phyloP scores from a whole-genome alignment of 2,888 invertebrate genomes.

The Agrilus mali region DNA sequence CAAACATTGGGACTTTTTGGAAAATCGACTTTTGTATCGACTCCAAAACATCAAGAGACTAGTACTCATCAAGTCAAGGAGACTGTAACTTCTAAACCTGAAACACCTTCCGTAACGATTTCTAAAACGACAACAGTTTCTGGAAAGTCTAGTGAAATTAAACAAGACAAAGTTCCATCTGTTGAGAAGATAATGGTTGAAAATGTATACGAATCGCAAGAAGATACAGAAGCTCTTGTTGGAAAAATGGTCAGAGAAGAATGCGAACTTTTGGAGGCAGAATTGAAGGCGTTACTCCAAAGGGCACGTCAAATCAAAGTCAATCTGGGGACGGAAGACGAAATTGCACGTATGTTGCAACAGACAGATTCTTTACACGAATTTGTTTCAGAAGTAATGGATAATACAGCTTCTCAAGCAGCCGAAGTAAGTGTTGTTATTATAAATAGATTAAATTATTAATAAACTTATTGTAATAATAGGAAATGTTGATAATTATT shows the following conservation, averaged over 20 bases:
- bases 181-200: no score
- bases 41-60: no score
- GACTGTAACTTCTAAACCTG: no score
- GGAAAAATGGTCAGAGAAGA: conserved; percentile 51
- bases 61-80: no score
- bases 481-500: not conserved
- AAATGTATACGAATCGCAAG: conserved; percentile 7
- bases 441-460: not conserved
- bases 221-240: conserved; percentile 31
- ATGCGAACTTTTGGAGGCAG: conserved; percentile 50
- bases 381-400: conserved; percentile 48
- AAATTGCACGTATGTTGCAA: conserved; percentile 39
- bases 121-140: no score
- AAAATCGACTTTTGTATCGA: no score
- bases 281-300: conserved; percentile 46
- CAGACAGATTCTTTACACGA: conserved; percentile 42
- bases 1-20: no score
- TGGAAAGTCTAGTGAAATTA: no score
- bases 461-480: not conserved
- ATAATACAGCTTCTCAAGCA: conserved; percentile 44
- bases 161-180: no score
- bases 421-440: conserved; percentile 38
- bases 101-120: no score
- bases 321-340: conserved; percentile 44
- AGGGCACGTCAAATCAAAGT: conserved; percentile 40